These are phyloP conservation scores for Bombus polaris DNA, from an alignment of 1,140 invertebrate species.

Conservation along the genomic window DNA sequence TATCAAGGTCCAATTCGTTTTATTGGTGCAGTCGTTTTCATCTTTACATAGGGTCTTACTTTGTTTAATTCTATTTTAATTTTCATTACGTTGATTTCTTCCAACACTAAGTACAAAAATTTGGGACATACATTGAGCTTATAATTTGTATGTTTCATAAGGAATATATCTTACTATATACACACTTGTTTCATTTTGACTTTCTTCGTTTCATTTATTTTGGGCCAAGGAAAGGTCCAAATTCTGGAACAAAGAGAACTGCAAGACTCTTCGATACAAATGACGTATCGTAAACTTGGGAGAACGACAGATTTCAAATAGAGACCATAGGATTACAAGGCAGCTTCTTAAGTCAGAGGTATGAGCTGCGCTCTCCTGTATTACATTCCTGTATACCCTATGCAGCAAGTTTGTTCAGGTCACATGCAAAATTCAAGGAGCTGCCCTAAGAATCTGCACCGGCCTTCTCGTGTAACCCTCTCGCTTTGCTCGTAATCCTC, in stretches of 20 bases:
- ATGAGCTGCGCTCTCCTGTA: neutral
- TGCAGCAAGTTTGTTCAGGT: constrained; percentile 1
- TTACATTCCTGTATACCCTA: neutral
- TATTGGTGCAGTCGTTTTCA: too few species aligned
- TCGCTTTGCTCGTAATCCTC: too few species aligned
- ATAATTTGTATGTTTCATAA: too few species aligned
- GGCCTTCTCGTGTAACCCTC: neutral
- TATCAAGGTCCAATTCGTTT: too few species aligned
- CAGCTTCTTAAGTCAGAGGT: neutral
- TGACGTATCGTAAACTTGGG: neutral
- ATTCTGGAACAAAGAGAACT: neutral
- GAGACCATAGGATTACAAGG: neutral
- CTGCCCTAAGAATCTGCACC: neutral
- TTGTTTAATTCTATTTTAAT: too few species aligned
- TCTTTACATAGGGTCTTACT: too few species aligned
- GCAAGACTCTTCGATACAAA: neutral
- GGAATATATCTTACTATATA: too few species aligned
- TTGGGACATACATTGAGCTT: too few species aligned
- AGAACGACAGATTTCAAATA: neutral
- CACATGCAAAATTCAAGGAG: neutral
- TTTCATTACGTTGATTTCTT: too few species aligned
- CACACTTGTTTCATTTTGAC: too few species aligned
- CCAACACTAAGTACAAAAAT: too few species aligned
- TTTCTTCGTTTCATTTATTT: neutral
- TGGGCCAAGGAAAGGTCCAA: neutral